Evolutionary conservation across 1,140 invertebrate species (phyloP).

Genomic region (Samia ricini): DNA sequence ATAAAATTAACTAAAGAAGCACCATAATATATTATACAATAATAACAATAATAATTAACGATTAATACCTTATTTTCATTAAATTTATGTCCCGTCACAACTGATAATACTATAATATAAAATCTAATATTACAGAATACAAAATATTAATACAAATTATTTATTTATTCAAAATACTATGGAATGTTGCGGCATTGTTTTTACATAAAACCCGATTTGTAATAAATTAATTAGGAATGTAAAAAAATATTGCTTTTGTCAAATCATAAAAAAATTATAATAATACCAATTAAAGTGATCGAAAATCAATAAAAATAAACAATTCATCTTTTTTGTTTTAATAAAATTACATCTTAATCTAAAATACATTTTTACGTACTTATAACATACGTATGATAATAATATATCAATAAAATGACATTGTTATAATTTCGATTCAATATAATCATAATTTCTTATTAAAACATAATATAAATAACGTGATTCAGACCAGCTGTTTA

Average conservation of each 20-base stretch:
- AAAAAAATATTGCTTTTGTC: background rate
- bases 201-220: background rate
- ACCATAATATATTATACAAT: conserved; percentile 43
- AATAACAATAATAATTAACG: too few species aligned
- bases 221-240: conserved; percentile 1
- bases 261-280: background rate
- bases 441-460: too few species aligned
- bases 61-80: conserved; percentile 25
- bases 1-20: conserved; percentile 29
- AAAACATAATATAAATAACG: too few species aligned
- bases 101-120: conserved; percentile 5
- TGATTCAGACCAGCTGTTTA: background rate
- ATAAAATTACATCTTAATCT: too few species aligned
- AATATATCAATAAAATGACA: too few species aligned
- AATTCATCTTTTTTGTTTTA: too few species aligned
- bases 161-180: conserved; percentile 2
- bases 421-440: too few species aligned
- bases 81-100: conserved; percentile 31
- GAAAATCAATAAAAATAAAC: background rate
- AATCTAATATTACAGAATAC: background rate
- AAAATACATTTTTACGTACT: too few species aligned
- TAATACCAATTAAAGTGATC: background rate
- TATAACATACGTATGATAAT: too few species aligned
- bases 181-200: conserved; percentile 8
- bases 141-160: conserved; percentile 6